These are phyloP conservation scores for Tenthredo notha DNA, from an alignment of 2,888 invertebrate genomes.

Conservation along the genomic window DNA sequence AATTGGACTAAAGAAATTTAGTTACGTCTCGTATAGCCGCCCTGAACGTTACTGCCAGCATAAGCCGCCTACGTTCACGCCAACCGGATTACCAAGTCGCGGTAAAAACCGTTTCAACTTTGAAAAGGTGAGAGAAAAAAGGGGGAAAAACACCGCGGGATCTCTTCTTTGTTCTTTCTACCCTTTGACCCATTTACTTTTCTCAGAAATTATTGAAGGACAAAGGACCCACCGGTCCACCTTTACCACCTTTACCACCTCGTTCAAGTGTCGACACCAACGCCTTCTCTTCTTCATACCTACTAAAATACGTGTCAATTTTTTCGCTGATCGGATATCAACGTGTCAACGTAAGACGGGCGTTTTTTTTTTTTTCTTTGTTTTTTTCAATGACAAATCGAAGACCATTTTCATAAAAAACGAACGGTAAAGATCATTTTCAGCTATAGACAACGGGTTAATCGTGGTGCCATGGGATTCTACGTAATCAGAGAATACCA, in stretches of 20 bases:
- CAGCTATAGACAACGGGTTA: not conserved
- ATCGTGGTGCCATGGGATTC: not conserved
- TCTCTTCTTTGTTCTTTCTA: conserved; percentile 44
- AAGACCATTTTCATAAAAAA: not conserved
- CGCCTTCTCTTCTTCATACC: not conserved
- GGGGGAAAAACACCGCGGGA: not conserved
- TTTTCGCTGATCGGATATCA: not conserved
- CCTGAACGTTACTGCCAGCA: conserved; percentile 17
- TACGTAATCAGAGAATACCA: not conserved
- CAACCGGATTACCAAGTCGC: conserved; percentile 27
- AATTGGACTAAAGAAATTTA: conserved; percentile 48
- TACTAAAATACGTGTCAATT: not conserved
- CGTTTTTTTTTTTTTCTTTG: not conserved
- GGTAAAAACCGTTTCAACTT: conserved; percentile 41
- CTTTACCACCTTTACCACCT: not conserved
- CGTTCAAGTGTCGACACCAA: not conserved
- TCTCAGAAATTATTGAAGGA: conserved; percentile 30
- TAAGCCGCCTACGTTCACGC: conserved; percentile 22
- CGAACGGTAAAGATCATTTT: not conserved
- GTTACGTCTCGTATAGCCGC: conserved; percentile 41
- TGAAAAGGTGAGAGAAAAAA: conserved; percentile 33
- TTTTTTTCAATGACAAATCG: not conserved
- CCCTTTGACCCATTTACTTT: conserved; percentile 49
- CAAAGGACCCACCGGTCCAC: conserved; percentile 24
- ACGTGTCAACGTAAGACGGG: not conserved